Evolutionary conservation across 2,888 invertebrate species (phyloP).

Genomic region (Galerucella pusilla): DNA sequence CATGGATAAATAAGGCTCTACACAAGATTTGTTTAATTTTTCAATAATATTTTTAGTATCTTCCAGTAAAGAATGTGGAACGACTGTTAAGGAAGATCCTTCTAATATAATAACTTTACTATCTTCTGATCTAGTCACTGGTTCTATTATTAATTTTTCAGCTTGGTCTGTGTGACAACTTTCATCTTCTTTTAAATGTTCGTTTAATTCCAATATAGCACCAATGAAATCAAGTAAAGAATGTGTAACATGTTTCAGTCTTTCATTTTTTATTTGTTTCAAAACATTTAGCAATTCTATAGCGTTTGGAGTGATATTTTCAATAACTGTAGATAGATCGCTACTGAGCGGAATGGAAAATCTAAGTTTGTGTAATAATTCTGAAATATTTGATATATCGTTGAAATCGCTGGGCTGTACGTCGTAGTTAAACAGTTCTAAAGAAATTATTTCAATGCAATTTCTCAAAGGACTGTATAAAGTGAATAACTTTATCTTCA

Average conservation of each 20-base stretch:
- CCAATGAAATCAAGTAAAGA: conserved; percentile 42
- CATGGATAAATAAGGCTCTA: conserved; percentile 29
- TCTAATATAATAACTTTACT: conserved; percentile 55
- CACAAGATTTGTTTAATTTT: conserved; percentile 43
- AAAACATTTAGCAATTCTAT: conserved; percentile 35
- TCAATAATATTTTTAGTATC: conserved; percentile 52
- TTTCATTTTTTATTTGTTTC: conserved; percentile 44
- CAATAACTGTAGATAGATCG: conserved; percentile 36
- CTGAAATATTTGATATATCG: conserved; percentile 43
- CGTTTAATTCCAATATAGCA: conserved; percentile 41
- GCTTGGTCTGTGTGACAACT: conserved; percentile 14
- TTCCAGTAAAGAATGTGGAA: conserved; percentile 52
- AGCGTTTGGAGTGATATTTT: conserved; percentile 38
- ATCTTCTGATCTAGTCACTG: conserved; percentile 16
- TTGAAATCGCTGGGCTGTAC: conserved; percentile 50
- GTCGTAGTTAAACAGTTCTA: conserved; percentile 58
- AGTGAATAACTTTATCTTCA: conserved; percentile 50
- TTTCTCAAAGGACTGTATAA: conserved; percentile 56
- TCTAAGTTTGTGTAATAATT: conserved; percentile 43
- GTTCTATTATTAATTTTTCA: conserved; percentile 15
- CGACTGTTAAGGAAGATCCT: conserved; percentile 51
- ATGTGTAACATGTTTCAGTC: conserved; percentile 46
- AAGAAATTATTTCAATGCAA: conserved; percentile 58
- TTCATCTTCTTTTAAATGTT: conserved; percentile 22
- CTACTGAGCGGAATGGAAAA: conserved; percentile 41